Conservation (phyloP, 30 jellyfish, hydroid and myxozoan genomes). For the Chrysaora quinquecirrha region DNA sequence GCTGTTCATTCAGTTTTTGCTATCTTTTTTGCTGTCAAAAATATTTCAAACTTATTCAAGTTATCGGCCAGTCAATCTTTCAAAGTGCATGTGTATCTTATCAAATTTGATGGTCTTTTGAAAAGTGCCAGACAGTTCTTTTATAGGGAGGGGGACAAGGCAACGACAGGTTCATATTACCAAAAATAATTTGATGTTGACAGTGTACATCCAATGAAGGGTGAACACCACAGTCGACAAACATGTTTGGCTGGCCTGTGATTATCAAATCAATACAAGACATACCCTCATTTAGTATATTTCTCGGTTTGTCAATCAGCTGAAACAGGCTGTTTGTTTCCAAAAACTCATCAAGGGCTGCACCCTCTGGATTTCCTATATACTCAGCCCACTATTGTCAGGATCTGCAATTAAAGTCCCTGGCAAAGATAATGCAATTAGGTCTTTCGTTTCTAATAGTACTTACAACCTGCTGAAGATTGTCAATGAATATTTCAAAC, state of each 20-base stretch:
- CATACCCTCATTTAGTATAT: conserved; percentile 6
- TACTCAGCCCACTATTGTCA: not conserved
- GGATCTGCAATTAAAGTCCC: not conserved
- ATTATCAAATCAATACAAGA: conserved; percentile 30
- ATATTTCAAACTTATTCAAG: no score
- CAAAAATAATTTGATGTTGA: conserved; percentile 27
- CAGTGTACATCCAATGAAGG: conserved; percentile 31
- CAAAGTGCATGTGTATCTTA: no score
- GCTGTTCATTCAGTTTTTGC: no score
- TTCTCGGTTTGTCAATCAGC: conserved; percentile 23
- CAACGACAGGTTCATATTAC: no score
- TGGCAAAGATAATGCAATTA: no score
- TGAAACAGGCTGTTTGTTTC: not conserved
- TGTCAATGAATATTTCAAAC: not conserved
- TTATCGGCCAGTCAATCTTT: no score
- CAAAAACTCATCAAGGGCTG: not conserved
- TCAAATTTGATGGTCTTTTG: no score
- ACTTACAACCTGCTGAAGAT: not conserved
- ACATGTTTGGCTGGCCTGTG: no score
- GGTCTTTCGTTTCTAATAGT: not conserved
- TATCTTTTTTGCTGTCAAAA: no score
- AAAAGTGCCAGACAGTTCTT: conserved; percentile 9
- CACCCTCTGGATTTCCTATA: not conserved
- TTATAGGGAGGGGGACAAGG: conserved; percentile 23
- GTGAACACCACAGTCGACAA: no score